phyloP scores from a whole-genome alignment of 1,140 invertebrate genomes.

The Panonychus citri region DNA sequence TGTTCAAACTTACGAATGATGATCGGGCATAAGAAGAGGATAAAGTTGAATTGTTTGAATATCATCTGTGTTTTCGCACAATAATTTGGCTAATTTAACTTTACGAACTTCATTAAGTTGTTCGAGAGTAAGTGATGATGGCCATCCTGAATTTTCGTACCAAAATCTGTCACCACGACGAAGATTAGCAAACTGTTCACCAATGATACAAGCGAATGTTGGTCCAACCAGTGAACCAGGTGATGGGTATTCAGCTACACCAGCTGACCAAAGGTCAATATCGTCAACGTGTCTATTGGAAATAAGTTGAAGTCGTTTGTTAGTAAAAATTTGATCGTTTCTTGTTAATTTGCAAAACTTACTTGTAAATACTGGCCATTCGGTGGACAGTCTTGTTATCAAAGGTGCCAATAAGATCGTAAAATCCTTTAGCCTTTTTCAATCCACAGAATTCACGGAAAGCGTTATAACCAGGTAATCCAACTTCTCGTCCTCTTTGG shows the following conservation, averaged over 20 bases:
- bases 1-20: not conserved
- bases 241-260: slow-evolving; percentile 19
- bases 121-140: slow-evolving; percentile 36
- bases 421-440: slow-evolving; percentile 11
- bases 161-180: slow-evolving; percentile 82
- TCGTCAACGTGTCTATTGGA: slow-evolving; percentile 14
- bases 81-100: slow-evolving; percentile 26
- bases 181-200: slow-evolving; percentile 77
- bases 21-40: slow-evolving; percentile 13
- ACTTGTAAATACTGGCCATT: slow-evolving; percentile 13
- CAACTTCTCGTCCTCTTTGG: slow-evolving; percentile 25
- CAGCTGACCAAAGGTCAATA: slow-evolving; percentile 18
- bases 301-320: not conserved
- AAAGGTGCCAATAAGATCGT: slow-evolving; percentile 16
- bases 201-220: slow-evolving; percentile 73
- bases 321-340: not conserved
- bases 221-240: slow-evolving; percentile 15
- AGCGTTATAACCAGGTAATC: slow-evolving; percentile 24
- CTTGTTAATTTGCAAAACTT: slow-evolving; percentile 1
- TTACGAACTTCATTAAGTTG: slow-evolving; percentile 31
- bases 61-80: slow-evolving; percentile 37
- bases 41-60: slow-evolving; percentile 27
- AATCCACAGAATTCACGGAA: slow-evolving; percentile 52
- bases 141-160: slow-evolving; percentile 55
- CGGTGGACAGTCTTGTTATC: slow-evolving; percentile 15